These are phyloP conservation scores for Tragelaphus buxtoni DNA, from an alignment of 2,113 vertebrate genomes.

Conservation along the genomic window DNA sequence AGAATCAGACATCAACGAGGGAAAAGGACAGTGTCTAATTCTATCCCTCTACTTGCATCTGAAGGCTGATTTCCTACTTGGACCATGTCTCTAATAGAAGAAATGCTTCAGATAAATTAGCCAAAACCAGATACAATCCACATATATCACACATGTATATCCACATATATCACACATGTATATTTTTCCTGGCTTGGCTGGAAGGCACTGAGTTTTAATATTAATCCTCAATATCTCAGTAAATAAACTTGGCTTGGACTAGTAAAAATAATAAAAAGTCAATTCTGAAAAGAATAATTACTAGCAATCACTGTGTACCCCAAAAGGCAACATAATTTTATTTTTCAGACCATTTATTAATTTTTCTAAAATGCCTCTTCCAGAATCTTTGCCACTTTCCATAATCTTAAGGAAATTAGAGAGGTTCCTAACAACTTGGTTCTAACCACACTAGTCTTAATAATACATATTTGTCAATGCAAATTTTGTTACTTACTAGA, in stretches of 20 bases:
- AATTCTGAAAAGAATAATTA: background rate
- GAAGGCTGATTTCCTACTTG: background rate
- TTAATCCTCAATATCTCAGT: background rate
- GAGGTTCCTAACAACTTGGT: background rate
- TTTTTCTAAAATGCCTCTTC: background rate
- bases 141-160: background rate
- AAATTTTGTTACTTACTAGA: background rate
- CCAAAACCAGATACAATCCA: background rate
- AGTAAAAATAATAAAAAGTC: background rate
- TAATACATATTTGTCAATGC: background rate
- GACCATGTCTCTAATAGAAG: background rate
- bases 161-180: too few species aligned
- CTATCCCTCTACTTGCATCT: background rate
- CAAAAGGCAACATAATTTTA: background rate
- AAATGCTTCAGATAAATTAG: conserved; percentile 22
- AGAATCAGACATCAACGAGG: background rate
- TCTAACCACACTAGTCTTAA: background rate
- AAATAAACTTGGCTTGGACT: background rate
- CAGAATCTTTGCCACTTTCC: background rate
- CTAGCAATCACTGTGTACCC: background rate
- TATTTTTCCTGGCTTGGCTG: background rate
- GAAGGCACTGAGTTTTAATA: background rate
- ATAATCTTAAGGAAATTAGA: background rate
- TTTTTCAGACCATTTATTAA: background rate
- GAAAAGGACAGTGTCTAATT: background rate